Evolutionary conservation across 2,888 invertebrate species (phyloP), one percentile per base, ranked within the genome.

Genomic region (Eutolmus rufibarbis): DNA sequence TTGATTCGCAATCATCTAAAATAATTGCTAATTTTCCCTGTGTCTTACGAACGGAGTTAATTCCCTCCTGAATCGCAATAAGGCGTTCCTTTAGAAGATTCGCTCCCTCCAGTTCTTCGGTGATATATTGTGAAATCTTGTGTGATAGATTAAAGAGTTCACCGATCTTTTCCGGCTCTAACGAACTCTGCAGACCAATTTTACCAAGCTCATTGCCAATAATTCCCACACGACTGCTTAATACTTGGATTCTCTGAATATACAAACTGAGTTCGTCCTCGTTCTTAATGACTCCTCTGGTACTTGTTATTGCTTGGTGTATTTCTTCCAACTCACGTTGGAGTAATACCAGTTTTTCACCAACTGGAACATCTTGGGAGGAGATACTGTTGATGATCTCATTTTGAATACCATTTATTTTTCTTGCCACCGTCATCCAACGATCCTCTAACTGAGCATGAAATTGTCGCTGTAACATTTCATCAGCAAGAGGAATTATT

Each of bases 181-280:
- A 92, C 0, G 96, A 95, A 1, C 96, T 96, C 5, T 97, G 92
- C 66, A 97, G 93, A 56, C 96, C 97, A 76, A 97, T 92, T 87
- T 96, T 94, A 0, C 96, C 96, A 31, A 97, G 93, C 91, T 97
- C 97, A 90, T 97, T 96, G 90, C 97, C 96, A 89, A 97, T 96
- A 81, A 95, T 94, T 87, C 95, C 95, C n/a, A 96, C 95, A 16
- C 97, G 94, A 3, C 95, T 94, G 56, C 95, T 95, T 92, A 96
- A 94, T 0, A 97, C 96, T 92, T 97, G 96, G 9, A 97, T 93
- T 84, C 97, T 94, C 92, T 97, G 97, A 9, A 97, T 95, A 90
- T 97, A 97, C 7, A 97, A 93, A 89, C 95, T 95, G 0, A 97
- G 93, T 90, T 97, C 97, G 89, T 97, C 97, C 90, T 96, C 97